Evolutionary conservation across 2,888 invertebrate species (phyloP), one percentile per base, ranked within the genome.

Genomic region (Chymomyza amoena): DNA sequence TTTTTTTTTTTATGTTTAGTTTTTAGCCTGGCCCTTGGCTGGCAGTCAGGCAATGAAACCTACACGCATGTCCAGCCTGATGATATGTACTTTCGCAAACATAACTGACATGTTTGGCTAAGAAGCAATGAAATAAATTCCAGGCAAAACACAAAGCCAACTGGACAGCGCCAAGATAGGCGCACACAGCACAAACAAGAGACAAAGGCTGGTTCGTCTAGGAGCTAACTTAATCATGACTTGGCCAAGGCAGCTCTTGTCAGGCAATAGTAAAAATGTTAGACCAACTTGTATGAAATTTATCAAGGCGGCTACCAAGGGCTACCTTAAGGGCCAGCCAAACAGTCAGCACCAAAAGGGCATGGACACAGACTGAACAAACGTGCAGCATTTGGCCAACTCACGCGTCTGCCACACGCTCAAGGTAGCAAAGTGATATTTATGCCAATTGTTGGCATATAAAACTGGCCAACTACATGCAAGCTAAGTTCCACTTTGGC

Each of bases 51-150:
- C 45, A 39, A 72, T 68, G 73, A 78, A 87, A 74, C 88, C 84
- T 85, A 85, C 84, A 85, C 88, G 88, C 87, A 88, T 88, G 84
- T 85, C 89, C 87, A 73, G 79, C 75, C 77, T 80, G 85, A 87
- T 85, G 89, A 88, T 85, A 81, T 88, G 89, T 85, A 84, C 77
- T 88, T 88, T 87, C 74, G 89, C 87, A 79, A 87, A 87, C 89
- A 85, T 88, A 85, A 89, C 85, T 85, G 85, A 89, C 85, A 85
- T 85, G 85, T 85, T 89, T 77, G 86, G 81, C 80, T 81, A 87
- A 87, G 84, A 83, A 76, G 80, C 81, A 77, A 80, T 85, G 76
- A 80, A 87, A 85, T 85, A 85, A 85, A 85, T 85, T 75, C 79
- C 82, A 77, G 76, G 39, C 81, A 69, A 76, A 78, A 80, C 76